Base-by-base conservation (phyloP, 2,113 vertebrate species). In the Sturnira hondurensis region DNA sequence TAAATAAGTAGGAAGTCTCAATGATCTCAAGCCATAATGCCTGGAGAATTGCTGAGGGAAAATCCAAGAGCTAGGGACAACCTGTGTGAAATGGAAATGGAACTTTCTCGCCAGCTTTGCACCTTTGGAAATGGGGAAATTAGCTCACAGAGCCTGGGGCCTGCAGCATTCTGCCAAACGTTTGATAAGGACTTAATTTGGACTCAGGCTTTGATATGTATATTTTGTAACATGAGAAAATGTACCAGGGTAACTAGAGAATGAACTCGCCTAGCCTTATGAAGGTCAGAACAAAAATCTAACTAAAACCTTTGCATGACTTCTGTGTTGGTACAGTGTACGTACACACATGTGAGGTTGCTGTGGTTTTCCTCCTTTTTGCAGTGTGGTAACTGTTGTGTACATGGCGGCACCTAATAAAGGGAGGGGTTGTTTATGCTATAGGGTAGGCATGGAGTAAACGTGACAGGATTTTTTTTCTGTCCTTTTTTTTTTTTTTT, bases 151-250 rank as follows among this genome's bases (percentile, higher is more conserved):
- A 15, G 28, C 45, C 11, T 12, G 3, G n/a, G 50, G 22, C 71
- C 11, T 36, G 26, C 7, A 41, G 56, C 14, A 80, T 78, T 74
- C 80, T 89, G 52, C 65, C 74, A 92, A 43, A 89, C 88, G 77
- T 15, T 80, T 56, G 63, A 76, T 58, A 43, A 47, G 63, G 56
- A 94, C 84, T 95, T 68, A 92, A 50, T 84, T 89, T 90, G 22
- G 56, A 90, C 3, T 87, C 50, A 24, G 7, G 84, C 68, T 84
- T 68, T 36, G 54, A 38, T 74, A 26, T 89, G 26, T 47, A 0
- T 54, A 9, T 86, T 86, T 24, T 26, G 15, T 86, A 74, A 52
- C 31, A 63, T 26, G 63, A 61, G 45, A 85, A 86, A 41, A 36
- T 76, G 26, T 86, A 31, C 28, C 68, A 76, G 63, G 45, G 83